Percentiles rank a stretch among this genome's conserved stretches.
phyloP scores from a whole-genome alignment of 2,113 vertebrate species.

The Phocoena sinus region DNA sequence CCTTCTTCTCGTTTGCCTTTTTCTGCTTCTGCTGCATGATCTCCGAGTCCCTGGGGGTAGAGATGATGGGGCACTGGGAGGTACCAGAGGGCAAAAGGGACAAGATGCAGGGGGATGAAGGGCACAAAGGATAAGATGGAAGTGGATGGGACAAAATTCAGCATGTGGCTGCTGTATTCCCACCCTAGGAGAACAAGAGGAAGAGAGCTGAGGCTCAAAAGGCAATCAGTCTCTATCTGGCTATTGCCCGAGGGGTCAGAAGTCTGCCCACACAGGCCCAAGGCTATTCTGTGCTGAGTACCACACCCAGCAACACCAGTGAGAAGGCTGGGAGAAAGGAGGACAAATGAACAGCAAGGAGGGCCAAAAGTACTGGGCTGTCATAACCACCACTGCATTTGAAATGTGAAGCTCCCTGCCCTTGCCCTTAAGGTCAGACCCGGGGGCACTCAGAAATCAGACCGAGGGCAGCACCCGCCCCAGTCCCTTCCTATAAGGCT shows the following conservation, averaged over 20 bases:
- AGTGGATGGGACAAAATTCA: conserved; percentile 67
- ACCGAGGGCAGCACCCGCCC: background rate
- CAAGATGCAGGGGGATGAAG: conserved; percentile 64
- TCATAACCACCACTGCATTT: conserved; percentile 31
- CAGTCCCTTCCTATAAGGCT: conserved; percentile 46
- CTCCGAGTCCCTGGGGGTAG: conserved; percentile 89
- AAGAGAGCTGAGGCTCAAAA: conserved; percentile 58
- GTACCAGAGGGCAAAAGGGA: conserved; percentile 59
- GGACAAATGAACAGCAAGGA: conserved; percentile 41
- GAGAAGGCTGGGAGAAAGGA: conserved; percentile 28
- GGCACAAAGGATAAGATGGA: conserved; percentile 56
- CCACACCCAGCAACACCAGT: conserved; percentile 53
- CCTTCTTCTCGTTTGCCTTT: conserved; percentile 84
- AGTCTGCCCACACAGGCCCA: conserved; percentile 55
- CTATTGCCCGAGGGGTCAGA: conserved; percentile 63
- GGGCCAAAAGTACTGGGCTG: conserved; percentile 34
- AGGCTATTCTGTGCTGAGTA: conserved; percentile 44
- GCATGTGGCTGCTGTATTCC: conserved; percentile 53
- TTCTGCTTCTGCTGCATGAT: conserved; percentile 98
- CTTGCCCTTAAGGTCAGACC: conserved; percentile 62
- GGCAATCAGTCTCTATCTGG: conserved; percentile 54
- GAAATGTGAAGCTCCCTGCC: conserved; percentile 55
- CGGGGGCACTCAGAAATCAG: conserved; percentile 42
- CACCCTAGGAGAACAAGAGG: conserved; percentile 66
- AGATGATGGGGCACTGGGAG: conserved; percentile 72